These are phyloP conservation scores for Pogonomyrmex barbatus DNA, from an alignment of 1,140 invertebrate species.

Conservation along the genomic window DNA sequence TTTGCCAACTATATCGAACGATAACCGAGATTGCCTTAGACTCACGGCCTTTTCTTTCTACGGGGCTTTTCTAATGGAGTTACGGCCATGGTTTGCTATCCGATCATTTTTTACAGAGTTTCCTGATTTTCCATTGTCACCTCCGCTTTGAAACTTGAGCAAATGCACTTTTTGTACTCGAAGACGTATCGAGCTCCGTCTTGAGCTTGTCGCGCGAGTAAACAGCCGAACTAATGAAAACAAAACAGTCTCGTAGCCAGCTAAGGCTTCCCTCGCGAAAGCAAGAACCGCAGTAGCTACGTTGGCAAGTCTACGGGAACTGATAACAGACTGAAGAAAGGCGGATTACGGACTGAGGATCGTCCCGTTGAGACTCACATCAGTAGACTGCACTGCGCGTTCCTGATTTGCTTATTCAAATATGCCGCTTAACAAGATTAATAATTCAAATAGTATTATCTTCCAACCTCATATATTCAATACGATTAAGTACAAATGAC, in stretches of 20 bases:
- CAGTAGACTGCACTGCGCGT: conserved; percentile 36
- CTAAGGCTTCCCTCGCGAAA: conserved; percentile 33
- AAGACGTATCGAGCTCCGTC: conserved; percentile 66
- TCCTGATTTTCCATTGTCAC: background rate
- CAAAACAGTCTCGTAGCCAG: conserved; percentile 68
- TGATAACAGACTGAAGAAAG: conserved; percentile 64
- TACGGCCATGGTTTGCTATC: conserved; percentile 18
- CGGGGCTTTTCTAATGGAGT: background rate
- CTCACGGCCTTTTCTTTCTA: conserved; percentile 1
- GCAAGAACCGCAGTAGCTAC: conserved; percentile 44
- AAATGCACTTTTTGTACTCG: conserved; percentile 24
- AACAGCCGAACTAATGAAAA: conserved; percentile 75
- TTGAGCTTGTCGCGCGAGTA: conserved; percentile 72
- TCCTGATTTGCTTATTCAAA: conserved; percentile 56
- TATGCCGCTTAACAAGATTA: conserved; percentile 47
- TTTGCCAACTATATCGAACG: conserved; percentile 47
- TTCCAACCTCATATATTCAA: conserved; percentile 3
- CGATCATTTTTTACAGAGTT: conserved; percentile 52
- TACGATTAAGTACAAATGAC: background rate
- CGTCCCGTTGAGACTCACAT: conserved; percentile 9
- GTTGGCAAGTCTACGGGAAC: conserved; percentile 40
- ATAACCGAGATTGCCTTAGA: conserved; percentile 62
- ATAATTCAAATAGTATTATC: conserved; percentile 48
- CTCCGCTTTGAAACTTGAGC: conserved; percentile 42
- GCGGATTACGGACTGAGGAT: conserved; percentile 49